Base-by-base conservation (phyloP, 2,888 invertebrate genomes). In the Chrysodeixis includens region DNA sequence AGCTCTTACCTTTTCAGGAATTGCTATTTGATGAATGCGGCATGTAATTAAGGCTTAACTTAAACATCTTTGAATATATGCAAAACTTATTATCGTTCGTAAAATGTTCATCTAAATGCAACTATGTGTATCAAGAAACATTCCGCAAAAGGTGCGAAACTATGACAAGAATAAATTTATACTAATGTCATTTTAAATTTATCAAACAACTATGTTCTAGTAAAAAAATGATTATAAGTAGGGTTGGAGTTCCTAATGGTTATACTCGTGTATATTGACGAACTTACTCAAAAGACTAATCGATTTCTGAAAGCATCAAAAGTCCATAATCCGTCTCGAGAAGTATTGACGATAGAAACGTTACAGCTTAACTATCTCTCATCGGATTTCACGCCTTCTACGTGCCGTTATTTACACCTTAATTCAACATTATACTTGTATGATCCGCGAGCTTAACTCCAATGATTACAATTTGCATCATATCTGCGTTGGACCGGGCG, bases 381-480 rank as follows among this genome's bases (percentile, higher is more conserved):
- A 72, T 69, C 62, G 58, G 62, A 77, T 67, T 74, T 64, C 65
- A 70, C 14, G 62, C 57, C 63, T 66, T 66, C 67, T 62, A 64
- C 59, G 67, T 78, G 74, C 69, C 67, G 69, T 55, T 73, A 78
- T 79, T 75, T 69, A 69, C 78, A 74, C 76, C 68, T 78, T 63
- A 74, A 81, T 75, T 65, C 61, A 64, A 62, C 49, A 66, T 75
- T 73, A 63, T 49, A 70, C 73, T 40, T 66, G 66, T 66, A 46
- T 67, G 62, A 62, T 74, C 60, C 63, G 44, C 62, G 61, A 62
- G 62, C 66, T 74, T 66, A 60, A 66, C 72, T 69, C 51, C 69
- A 68, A 71, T 65, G 54, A 78, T 76, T 76, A 64, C 56, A 64
- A 76, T 81, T 80, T 77, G 81, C 80, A 81, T 80, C 74, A 62